Conservation (phyloP, 2,797 vertebrate genomes). For the Rhinophrynus dorsalis region DNA sequence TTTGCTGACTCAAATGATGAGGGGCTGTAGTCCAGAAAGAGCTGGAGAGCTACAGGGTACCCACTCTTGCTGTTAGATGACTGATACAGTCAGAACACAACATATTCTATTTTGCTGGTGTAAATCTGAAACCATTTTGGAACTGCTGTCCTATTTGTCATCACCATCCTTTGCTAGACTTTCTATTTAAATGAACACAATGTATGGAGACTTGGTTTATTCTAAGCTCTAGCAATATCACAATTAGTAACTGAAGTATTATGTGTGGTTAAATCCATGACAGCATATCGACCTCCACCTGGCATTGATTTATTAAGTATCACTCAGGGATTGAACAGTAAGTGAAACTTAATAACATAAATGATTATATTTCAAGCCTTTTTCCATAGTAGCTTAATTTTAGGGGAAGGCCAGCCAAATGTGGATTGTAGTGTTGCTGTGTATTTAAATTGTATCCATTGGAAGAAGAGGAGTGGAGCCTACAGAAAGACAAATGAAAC, state of each 20-base stretch:
- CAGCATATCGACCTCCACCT: neutral
- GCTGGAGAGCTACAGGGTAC: too few species aligned
- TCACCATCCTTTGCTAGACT: neutral
- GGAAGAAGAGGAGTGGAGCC: too few species aligned
- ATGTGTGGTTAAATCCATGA: slow-evolving; percentile 1
- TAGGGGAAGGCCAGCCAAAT: neutral
- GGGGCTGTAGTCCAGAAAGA: too few species aligned
- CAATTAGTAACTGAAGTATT: neutral
- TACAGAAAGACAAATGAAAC: too few species aligned
- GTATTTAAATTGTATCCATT: neutral
- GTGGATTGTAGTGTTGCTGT: neutral
- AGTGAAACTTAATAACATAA: neutral
- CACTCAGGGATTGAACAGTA: slow-evolving; percentile 1
- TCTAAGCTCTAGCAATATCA: neutral
- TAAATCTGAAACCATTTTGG: neutral
- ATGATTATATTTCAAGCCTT: neutral
- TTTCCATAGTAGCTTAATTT: neutral
- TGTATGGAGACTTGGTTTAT: neutral
- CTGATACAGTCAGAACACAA: too few species aligned
- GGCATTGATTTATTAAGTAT: neutral
- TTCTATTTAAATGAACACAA: neutral
- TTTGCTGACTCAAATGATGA: too few species aligned
- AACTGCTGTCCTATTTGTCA: neutral
- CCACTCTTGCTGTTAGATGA: too few species aligned
- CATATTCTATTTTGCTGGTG: neutral